Evolutionary conservation across 2,113 vertebrate genomes (phyloP), one percentile per base, ranked within the genome.

Genomic region (Maccullochella peelii): DNA sequence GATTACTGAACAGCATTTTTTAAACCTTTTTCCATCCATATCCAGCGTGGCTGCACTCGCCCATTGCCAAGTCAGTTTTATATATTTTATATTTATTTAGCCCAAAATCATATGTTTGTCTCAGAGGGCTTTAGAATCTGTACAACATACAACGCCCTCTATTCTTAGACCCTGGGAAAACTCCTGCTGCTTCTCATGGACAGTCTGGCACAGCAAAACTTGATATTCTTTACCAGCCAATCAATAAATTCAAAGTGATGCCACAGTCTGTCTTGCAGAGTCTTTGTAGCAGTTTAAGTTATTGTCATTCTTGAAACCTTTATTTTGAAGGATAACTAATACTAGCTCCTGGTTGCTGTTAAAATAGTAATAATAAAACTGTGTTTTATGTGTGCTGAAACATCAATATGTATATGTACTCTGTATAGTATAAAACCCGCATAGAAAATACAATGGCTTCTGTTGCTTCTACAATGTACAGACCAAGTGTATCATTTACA

Each of bases 161-260:
- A 58, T 65, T 86, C 36, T 73, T 73, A 62, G 57, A 42, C 67
- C 47, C 14, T 30, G 2, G 54, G 50, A 40, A 61, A 73, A 59
- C 16, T 14, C 38, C 23, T 55, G 10, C 62, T 61, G 30, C 33
- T 61, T 40, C 21, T 15, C 33, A 76, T 47, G 36, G n/a, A 63
- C 30, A 63, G 25, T 54, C 10, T 76, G 59, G 2, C 59, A 16
- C 66, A 80, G 85, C 66, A 72, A 30, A 84, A 80, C 38, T 2
- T 67, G 23, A 62, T 68, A 67, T 62, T 68, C 52, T 52, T 73
- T 27, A 57, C 23, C n/a, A 40, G 21, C 6, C 2, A 36, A 74
- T 86, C 65, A 50, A 67, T 80, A 65, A 63, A 40, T 33, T 59
- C 42, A 77, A 62, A 49, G 27, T 38, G 42, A 83, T 40, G 65